Conservation (phyloP, 2,797 vertebrate genomes). For the Clarias fuscus region DNA sequence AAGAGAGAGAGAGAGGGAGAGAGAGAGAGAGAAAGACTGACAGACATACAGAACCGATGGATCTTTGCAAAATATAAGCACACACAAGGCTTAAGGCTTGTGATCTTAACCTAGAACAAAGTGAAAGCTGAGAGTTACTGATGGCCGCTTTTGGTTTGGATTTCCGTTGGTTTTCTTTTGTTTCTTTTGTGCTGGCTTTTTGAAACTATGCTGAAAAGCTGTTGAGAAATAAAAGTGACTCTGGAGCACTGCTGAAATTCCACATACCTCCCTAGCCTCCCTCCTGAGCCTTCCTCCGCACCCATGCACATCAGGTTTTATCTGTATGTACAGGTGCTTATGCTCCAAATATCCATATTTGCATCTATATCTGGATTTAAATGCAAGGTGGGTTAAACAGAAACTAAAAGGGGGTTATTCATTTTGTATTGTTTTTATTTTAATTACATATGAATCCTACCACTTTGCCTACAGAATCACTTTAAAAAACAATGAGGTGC, state of each 20-base stretch:
- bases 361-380: not conserved
- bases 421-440: not conserved
- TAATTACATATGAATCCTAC: not conserved
- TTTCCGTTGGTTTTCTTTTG: too few species aligned
- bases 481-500: too few species aligned
- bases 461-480: not conserved
- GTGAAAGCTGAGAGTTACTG: not conserved
- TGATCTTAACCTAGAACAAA: not conserved
- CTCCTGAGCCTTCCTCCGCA: not conserved
- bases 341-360: not conserved
- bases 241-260: not conserved
- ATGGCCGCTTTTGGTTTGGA: not conserved
- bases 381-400: not conserved
- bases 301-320: not conserved
- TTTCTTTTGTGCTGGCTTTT: not conserved
- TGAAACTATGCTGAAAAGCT: not conserved
- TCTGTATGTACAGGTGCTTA: not conserved
- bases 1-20: not conserved
- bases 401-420: not conserved
- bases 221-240: not conserved
- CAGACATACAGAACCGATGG: not conserved
- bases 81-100: not conserved
- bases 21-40: not conserved
- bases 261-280: not conserved
- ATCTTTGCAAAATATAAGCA: not conserved